Base-by-base conservation (phyloP, 1,140 invertebrate species). In the Spodoptera litura region DNA sequence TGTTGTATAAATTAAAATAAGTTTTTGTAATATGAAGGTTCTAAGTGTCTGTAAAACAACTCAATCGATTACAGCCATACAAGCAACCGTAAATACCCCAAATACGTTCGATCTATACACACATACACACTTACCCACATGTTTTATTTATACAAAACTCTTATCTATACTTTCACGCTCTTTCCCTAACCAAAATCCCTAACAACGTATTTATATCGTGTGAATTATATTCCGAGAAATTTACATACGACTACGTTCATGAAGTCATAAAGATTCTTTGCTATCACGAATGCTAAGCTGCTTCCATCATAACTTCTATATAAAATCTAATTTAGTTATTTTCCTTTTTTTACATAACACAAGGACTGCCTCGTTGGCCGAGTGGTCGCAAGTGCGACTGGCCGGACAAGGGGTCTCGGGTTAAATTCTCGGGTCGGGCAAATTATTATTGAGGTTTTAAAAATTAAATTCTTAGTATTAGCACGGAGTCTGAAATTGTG, bases 171-270 rank as follows among this genome's bases (percentile, higher is more conserved):
- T 68, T 51, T 53, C 49, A 68, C 49, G 64, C 64, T 49, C 38
- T 49, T 64, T 64, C 61, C 13, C 61, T 38, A 25, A 64, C 38
- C 61, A 15, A 68, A 68, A 68, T 68, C 64, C 64, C 64, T 51
- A 20, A 66, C 62, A 66, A 66, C 20, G 52, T 68, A 68, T 53
- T 52, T 68, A 53, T 52, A 68, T 38, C 61, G 44, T 64, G 44
- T 68, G 64, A 68, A 68, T 68, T 68, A 68, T 52, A 68, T 68
- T 68, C 64, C 11, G 49, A 52, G 44, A 70, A 70, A 70, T 70
- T 70, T 70, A 70, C 49, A 70, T 44, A 44, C 38, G 6, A 44
- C 38, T 44, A 44, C 6, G 38, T 5, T 4, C 9, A 44, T 53
- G 53, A 53, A 20, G 66, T 70, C 66, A 53, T 53, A 70, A 70